These are phyloP conservation scores for Rugalucina vietnamica DNA, from an alignment of 2,888 invertebrate genomes.

Conservation along the genomic window DNA sequence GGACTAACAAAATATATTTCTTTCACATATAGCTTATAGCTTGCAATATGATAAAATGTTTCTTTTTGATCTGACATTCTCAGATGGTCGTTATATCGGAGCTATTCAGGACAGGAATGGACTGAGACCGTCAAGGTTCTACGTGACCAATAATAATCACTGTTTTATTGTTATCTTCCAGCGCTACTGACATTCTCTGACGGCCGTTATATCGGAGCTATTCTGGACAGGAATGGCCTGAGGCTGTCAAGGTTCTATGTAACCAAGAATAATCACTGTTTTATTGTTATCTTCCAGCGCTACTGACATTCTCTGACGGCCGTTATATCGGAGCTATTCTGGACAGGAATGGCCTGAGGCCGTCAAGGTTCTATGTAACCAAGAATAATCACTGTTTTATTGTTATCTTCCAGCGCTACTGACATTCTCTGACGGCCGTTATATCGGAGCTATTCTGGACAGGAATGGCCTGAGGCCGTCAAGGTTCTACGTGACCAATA, in stretches of 20 bases:
- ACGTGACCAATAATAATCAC: slow-evolving; percentile 97
- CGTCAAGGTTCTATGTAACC: slow-evolving; percentile 98
- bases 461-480: slow-evolving; percentile 98
- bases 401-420: slow-evolving; percentile 91
- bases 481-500: slow-evolving; percentile 97
- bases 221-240: slow-evolving; percentile 93
- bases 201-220: slow-evolving; percentile 96
- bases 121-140: slow-evolving; percentile 97
- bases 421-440: slow-evolving; percentile 98
- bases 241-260: slow-evolving; percentile 98
- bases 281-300: slow-evolving; percentile 89
- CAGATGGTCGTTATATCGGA: slow-evolving; percentile 98
- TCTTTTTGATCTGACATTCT: slow-evolving; percentile 98
- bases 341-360: slow-evolving; percentile 95
- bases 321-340: slow-evolving; percentile 94
- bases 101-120: slow-evolving; percentile 92
- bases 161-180: slow-evolving; percentile 86
- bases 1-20: too few species aligned
- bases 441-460: slow-evolving; percentile 92
- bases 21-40: too few species aligned
- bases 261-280: slow-evolving; percentile 96
- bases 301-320: slow-evolving; percentile 99
- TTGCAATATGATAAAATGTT: too few species aligned
- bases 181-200: slow-evolving; percentile 99
- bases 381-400: slow-evolving; percentile 97